Base-by-base conservation (phyloP, 1,140 invertebrate genomes). In the Wiebesia pumilae region DNA sequence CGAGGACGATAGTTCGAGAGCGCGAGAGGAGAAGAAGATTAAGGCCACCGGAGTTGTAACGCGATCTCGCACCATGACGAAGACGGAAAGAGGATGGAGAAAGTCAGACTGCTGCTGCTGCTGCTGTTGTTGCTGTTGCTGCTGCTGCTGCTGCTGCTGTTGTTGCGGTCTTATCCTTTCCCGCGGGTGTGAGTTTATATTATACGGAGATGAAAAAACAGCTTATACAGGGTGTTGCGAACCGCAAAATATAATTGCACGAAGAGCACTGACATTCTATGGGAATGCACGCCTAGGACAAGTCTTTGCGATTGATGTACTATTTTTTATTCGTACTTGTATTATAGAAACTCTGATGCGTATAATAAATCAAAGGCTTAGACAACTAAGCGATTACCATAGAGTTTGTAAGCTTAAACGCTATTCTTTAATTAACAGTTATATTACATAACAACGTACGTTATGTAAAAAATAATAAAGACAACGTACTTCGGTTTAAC, bases 11-110 rank as follows among this genome's bases (percentile, higher is more conserved):
- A 54, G 67, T 67, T 38, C 69, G 69, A 73, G 35, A 33, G 69
- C 69, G 33, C 35, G 27, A 30, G 19, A 69, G 67, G n/a, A n/a
- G n/a, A 43, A 58, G 69, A 35, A 88, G 89, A 90, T 90, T 89
- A 90, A 89, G 89, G 89, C 90, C 90, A 91, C 88, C 90, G 89
- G 88, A 90, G 90, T 90, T 88, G 91, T 90, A 91, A 91, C 79
- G 87, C 88, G 90, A 91, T 91, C 89, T 86, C 67, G 84, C 69
- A 81, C 0, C 24, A 24, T 33, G 67, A n/a, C 33, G 30, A 19
- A 38, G 69, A 69, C 43, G 40, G 62, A 35, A 30, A 38, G 47
- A 38, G 27, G 51, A 75, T 27, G 43, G 75, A 87, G 82, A 81
- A 75, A 83, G 81, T 77, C 24, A 24, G 40, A n/a, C 33, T 24